Evolutionary conservation across 1,140 invertebrate genomes (phyloP), one percentile per base, ranked within the genome.

Genomic region (Coenobita brevimanus): DNA sequence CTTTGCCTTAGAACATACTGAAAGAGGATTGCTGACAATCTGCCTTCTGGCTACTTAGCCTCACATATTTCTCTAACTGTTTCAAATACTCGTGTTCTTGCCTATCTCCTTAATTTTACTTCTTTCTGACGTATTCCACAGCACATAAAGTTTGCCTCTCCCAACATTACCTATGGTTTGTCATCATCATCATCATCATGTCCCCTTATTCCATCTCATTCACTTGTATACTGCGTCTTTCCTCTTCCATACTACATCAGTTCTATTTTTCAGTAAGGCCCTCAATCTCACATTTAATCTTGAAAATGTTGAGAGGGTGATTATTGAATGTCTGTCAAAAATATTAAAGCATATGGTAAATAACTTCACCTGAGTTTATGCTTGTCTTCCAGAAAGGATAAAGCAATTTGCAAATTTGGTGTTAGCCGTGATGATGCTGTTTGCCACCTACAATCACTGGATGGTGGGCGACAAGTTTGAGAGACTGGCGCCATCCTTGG

Each of bases 381-480:
- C n/a, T 36, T 41, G 13, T 50, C 0, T 78, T 78, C 13, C 89
- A 89, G 89, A 86, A 43, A 57, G 89, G 46, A 81, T 89, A 36
- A 89, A 89, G 62, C 89, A 89, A 33, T 79, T 60, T 24, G 81
- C 89, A 4, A 89, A 89, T 67, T 17, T 82, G 27, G 54, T 89
- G 43, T 38, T 89, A 33, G 83, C 82, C 13, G 13, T 75, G 21
- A 85, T 89, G 82, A 89, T 89, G 89, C 64, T 89, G 46, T 86
- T 85, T 36, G 85, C 89, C 43, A 85, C 85, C 17, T 89, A 89
- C 82, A 89, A 85, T 38, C 89, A 89, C 64, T 89, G 85, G 79
- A 82, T 82, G 82, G 89, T 89, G 13, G 89, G 89, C 1, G 89
- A 89, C 89, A 85, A 87, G 76, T 89, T 89, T 46, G 89, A 89